phyloP scores from a whole-genome alignment of 2,888 invertebrate species.

The Hemicrepidius hirtus region DNA sequence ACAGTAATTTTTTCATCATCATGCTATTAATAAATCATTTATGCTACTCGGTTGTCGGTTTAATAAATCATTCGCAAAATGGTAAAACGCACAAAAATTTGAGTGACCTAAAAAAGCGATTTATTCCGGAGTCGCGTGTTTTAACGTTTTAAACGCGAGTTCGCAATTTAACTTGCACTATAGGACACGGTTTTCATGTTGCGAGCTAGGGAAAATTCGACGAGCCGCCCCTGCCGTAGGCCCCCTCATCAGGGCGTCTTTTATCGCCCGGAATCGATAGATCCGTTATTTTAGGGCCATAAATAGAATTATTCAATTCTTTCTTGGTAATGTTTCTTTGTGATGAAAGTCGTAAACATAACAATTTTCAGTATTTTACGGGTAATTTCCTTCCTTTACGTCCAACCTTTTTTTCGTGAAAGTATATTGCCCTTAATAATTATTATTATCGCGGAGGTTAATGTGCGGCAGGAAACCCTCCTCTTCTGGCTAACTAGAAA shows the following conservation, averaged over 20 bases:
- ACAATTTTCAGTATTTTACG: constrained; percentile 25
- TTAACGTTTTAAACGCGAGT: not conserved
- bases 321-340: constrained; percentile 19
- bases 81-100: not conserved
- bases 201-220: not conserved
- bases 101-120: constrained; percentile 3
- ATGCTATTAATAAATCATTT: constrained; percentile 1
- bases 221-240: constrained; percentile 15
- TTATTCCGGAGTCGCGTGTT: constrained; percentile 17
- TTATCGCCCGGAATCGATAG: constrained; percentile 25
- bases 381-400: constrained; percentile 11
- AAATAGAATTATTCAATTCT: constrained; percentile 25
- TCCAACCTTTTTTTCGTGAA: not conserved
- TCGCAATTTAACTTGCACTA: constrained; percentile 9
- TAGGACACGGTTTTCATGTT: not conserved
- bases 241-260: constrained; percentile 6
- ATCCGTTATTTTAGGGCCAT: constrained; percentile 21
- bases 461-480: not conserved
- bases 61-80: constrained; percentile 20
- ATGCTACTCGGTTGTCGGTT: not conserved
- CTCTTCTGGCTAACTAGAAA: not conserved
- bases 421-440: not conserved
- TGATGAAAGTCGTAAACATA: constrained; percentile 25
- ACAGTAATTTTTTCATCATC: not conserved
- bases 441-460: not conserved